Percentiles rank a stretch among this genome's conserved stretches.
Conservation (phyloP, 2,888 invertebrate genomes). For the Heliconius ismenius region DNA sequence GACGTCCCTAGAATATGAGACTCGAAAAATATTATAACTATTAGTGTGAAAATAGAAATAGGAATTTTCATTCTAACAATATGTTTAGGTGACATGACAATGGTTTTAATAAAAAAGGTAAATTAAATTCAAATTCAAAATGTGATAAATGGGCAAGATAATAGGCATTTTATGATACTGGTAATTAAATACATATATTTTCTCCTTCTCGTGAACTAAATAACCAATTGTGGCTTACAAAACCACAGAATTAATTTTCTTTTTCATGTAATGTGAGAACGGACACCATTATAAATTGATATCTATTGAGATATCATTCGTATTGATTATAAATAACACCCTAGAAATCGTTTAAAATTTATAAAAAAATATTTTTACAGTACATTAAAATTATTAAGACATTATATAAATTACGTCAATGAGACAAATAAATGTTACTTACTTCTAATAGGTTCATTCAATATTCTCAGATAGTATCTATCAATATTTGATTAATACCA, state of each 20-base stretch:
- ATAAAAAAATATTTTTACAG: not conserved
- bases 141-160: not conserved
- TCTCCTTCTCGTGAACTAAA: not conserved
- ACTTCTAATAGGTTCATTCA: not conserved
- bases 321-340: not conserved
- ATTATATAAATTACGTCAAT: not conserved
- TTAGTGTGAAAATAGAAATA: not conserved
- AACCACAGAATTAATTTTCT: constrained; percentile 8
- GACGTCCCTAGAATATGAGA: constrained; percentile 38
- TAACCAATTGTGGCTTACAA: not conserved
- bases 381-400: too few relatives aligned
- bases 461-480: not conserved
- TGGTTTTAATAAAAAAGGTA: too few relatives aligned
- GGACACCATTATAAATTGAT: not conserved
- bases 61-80: not conserved
- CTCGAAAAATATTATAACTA: constrained; percentile 14
- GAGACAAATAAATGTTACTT: not conserved
- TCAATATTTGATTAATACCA: too few relatives aligned
- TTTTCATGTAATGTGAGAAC: not conserved
- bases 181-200: constrained; percentile 5
- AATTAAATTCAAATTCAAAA: too few relatives aligned
- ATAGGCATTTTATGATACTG: not conserved
- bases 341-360: not conserved
- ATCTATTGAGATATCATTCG: not conserved
- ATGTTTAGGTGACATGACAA: not conserved